Evolutionary conservation across 2,113 vertebrate species (phyloP), one percentile per base, ranked within the genome.

Genomic region (Smithornis capensis): DNA sequence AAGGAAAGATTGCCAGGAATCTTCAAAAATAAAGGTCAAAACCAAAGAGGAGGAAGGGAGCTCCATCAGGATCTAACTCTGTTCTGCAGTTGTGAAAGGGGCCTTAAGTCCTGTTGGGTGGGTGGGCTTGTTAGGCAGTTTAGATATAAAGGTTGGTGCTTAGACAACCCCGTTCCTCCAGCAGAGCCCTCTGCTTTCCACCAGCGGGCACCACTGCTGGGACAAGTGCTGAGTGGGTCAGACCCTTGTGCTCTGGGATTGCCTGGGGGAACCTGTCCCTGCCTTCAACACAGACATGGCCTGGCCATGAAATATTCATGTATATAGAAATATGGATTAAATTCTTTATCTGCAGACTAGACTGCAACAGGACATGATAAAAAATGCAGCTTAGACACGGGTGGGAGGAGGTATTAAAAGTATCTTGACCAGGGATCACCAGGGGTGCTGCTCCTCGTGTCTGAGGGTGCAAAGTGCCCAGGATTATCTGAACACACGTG

Each of bases 401-500:
- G 27, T 16, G 19, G 67, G 21, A 77, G 53, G 71, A 68, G 27
- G 29, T 10, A 27, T 45, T 50, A 19, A 49, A 70, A 65, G 5
- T 0, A 35, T 22, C 10, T 35, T 19, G 47, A 47, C 1, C 0
- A 19, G 50, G 28, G 45, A 31, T 45, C 24, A 27, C 19, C 1
- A 0, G 1, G 56, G 18, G 22, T n/a, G 44, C 27, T 9, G 0
- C 7, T 21, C 19, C 40, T 49, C 5, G 0, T 3, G 33, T 37
- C 1, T 19, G 40, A 59, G 68, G 56, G 56, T 44, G n/a, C 42
- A 31, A 24, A 35, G 6, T 29, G 42, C 38, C 71, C 3, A 1
- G 35, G 71, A 10, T 3, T 4, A 24, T 22, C 7, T 1, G 4
- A 57, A 18, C 7, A 0, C 21, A 18, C 0, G 1, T 3, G 44